Evolutionary conservation across 2,797 vertebrate species (phyloP).

Genomic region (Paramormyrops hopkinsi): DNA sequence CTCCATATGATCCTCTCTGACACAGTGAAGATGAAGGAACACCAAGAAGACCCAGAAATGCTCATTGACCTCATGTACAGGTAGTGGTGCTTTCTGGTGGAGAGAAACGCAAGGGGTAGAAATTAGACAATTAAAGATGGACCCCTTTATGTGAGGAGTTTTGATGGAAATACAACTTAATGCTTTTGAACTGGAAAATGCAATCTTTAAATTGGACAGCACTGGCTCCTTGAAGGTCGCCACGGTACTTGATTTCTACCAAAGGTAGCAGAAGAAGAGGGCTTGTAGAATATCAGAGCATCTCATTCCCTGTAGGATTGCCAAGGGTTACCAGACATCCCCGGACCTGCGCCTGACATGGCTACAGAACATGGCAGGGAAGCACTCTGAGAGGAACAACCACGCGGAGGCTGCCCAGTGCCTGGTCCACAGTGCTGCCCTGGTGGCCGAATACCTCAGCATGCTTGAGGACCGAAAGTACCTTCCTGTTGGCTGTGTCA

Average conservation of each 20-base stretch:
- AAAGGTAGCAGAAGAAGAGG: not conserved
- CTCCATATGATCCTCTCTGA: constrained; percentile 98
- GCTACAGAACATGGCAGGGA: constrained; percentile 99
- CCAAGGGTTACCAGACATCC: constrained; percentile 97
- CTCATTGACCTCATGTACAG: constrained; percentile 98
- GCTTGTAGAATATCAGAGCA: not conserved
- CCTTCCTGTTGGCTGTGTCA: constrained; percentile 94
- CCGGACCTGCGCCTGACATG: constrained; percentile 91
- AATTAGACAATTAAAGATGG: not conserved
- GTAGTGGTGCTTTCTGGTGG: constrained; percentile 50
- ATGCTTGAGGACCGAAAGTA: constrained; percentile 98
- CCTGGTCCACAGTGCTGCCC: constrained; percentile 93
- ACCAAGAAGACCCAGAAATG: constrained; percentile 98
- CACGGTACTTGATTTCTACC: not conserved
- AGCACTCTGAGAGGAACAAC: constrained; percentile 92
- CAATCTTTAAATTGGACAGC: not conserved
- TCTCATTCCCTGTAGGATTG: constrained; percentile 69
- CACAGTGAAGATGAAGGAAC: constrained; percentile 98
- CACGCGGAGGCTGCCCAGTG: constrained; percentile 95
- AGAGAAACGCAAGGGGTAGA: not conserved
- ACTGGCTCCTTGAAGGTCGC: not conserved
- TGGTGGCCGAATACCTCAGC: constrained; percentile 94
- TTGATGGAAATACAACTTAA: not conserved
- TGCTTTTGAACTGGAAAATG: not conserved
- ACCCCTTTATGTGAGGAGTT: not conserved